Evolutionary conservation across 2,113 vertebrate genomes (phyloP).

Genomic region (Sebastes schlegelii): DNA sequence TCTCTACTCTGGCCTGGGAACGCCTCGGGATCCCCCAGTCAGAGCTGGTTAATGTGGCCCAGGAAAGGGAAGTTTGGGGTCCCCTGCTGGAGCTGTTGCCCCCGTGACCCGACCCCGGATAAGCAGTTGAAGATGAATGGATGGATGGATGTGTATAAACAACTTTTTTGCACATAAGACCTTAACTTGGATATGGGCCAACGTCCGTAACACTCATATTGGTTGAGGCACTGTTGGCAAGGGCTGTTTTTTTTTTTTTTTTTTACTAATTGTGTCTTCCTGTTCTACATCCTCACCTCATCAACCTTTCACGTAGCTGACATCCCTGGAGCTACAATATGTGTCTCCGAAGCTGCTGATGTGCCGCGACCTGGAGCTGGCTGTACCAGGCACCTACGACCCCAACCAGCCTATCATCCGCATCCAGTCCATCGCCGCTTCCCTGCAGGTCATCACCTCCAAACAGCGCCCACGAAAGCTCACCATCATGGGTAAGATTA

Average conservation of each 20-base stretch:
- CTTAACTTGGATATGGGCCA: constrained; percentile 19
- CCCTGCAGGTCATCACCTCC: constrained; percentile 98
- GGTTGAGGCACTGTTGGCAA: constrained; percentile 32
- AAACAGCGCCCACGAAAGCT: constrained; percentile 97
- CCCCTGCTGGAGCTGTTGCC: too few relatives aligned
- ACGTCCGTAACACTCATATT: constrained; percentile 28
- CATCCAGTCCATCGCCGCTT: constrained; percentile 96
- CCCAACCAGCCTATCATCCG: constrained; percentile 98
- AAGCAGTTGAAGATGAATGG: too few relatives aligned
- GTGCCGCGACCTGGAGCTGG: constrained; percentile 96
- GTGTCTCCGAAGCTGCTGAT: constrained; percentile 98
- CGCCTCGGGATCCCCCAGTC: too few relatives aligned
- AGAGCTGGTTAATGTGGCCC: too few relatives aligned
- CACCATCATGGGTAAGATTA: constrained; percentile 95
- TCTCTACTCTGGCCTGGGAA: too few relatives aligned
- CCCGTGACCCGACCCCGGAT: too few relatives aligned
- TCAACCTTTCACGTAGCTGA: constrained; percentile 85
- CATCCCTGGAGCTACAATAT: constrained; percentile 96
- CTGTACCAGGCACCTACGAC: constrained; percentile 96
- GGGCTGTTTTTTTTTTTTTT: constrained; percentile 9
- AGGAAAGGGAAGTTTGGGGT: too few relatives aligned
- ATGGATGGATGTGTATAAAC: constrained; percentile 2
- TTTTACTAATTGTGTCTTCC: constrained; percentile 35
- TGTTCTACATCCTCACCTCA: constrained; percentile 24
- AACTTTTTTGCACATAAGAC: constrained; percentile 21